A percentile compares a stretch with the other conserved stretches of the same genome.
phyloP scores from a whole-genome alignment of 2,797 vertebrate genomes.

The Emydoidea blandingii region DNA sequence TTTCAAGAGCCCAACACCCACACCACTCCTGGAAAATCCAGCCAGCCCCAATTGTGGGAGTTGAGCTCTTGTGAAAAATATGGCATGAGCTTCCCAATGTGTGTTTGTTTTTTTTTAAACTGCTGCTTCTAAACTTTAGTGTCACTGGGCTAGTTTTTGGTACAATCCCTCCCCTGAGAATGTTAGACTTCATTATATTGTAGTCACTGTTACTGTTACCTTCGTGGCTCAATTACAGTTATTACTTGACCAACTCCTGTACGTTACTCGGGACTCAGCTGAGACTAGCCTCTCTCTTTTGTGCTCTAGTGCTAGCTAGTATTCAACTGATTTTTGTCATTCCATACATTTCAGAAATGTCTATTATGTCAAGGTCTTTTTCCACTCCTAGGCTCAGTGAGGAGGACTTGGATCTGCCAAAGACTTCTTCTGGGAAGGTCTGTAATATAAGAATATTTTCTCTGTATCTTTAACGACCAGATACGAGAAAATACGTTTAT shows the following conservation, averaged over 20 bases:
- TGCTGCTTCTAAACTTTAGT: neutral
- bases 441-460: neutral
- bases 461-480: neutral
- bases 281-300: neutral
- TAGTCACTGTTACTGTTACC: neutral
- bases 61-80: neutral
- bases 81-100: too few species aligned
- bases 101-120: neutral
- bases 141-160: too few species aligned
- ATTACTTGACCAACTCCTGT: neutral
- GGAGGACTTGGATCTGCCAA: neutral
- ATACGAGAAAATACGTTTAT: neutral
- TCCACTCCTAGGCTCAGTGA: neutral
- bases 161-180: neutral
- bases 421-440: neutral
- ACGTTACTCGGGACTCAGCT: neutral
- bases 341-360: neutral
- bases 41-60: neutral
- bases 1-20: neutral
- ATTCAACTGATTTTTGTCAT: neutral
- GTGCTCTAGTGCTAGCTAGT: neutral
- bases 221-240: neutral
- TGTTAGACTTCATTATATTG: fast-evolving
- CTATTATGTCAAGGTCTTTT: neutral
- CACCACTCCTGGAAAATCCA: neutral